Evolutionary conservation across 2,113 vertebrate species (phyloP), one percentile per base, ranked within the genome.

Genomic region (Haemorhous mexicanus): DNA sequence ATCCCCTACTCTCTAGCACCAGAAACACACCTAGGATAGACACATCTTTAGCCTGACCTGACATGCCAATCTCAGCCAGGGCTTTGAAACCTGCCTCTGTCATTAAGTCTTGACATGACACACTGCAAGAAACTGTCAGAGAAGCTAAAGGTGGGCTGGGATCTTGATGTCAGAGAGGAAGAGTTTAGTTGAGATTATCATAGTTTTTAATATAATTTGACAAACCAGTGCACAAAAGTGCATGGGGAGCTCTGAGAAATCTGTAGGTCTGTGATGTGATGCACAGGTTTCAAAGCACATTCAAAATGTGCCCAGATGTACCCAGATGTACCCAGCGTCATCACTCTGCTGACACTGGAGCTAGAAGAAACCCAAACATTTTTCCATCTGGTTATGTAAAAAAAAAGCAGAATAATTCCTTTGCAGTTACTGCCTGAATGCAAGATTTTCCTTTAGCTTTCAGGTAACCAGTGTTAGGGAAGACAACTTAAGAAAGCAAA

Each of bases 401-500:
- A 84, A 84, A 77, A 81, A 49, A 30, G 16, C 12, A 58, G 46
- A 24, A 44, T 24, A 73, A 75, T 64, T 44, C 23, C 63, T 72
- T 47, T 63, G 44, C 64, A 68, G 28, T 63, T 50, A 83, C n/a
- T 87, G 30, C 27, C 56, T 11, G 23, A 86, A 74, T 21, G 37
- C 43, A 70, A 69, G 28, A 3, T 52, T 91, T 80, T 39, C 24
- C 46, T 76, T 81, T 14, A 80, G 72, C 46, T 77, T 80, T 50
- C 26, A 37, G 16, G 47, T 85, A 64, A 84, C 22, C 53, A 70
- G 6, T 26, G 44, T 4, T 86, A 50, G 46, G 43, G 21, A 94
- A 95, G 66, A 30, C 7, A 17, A 90, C 19, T 85, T 55, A 83
- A 50, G 32, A 78, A 86, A 49, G 26, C 49, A 95, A 74, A 87